Base-by-base conservation (phyloP, 2,113 vertebrate genomes). In the Pseudorasbora parva region DNA sequence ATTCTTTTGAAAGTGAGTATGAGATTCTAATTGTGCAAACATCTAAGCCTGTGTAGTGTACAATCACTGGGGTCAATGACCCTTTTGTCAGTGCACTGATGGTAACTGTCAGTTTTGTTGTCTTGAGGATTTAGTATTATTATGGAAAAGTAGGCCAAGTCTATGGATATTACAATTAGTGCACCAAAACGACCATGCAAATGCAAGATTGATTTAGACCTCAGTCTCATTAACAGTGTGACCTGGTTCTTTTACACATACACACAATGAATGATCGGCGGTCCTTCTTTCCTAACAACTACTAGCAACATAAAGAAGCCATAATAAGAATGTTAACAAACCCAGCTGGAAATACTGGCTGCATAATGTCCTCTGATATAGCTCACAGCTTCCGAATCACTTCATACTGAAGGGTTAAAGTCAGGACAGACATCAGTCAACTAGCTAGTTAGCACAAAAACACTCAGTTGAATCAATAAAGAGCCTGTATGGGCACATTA, bases 111-210 rank as follows among this genome's bases (percentile, higher is more conserved):
- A 10, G 77, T 27, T 62, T 51, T 51, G 27, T 81, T 69, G 27
- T 81, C 30, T 69, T 56, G 27, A 27, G 62, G 64, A 54, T 68
- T 69, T 66, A 30, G 27, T 17, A 49, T 27, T 30, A 79, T 79
- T 54, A 19, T 81, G 21, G 30, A 37, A 81, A 81, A 81, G 62
- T 41, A 81, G 78, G 78, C 45, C 78, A 69, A 69, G 78, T 69
- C 64, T 69, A 81, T 51, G 41, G 78, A 69, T 81, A 81, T 37
- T 69, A 69, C 47, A 80, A 80, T 33, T 68, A 43, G 43, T 49
- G 60, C 43, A 37, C 17, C 60, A 47, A 54, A 56, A 69, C 27
- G 4, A 41, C 45, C 21, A 69, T 30, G 41, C 8, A 51, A 80
- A 80, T 69, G 47, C 5, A 69, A 69, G 64, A 81, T 81, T 41